Evolutionary conservation across 2,888 invertebrate genomes (phyloP).

Genomic region (Sycophila texana): DNA sequence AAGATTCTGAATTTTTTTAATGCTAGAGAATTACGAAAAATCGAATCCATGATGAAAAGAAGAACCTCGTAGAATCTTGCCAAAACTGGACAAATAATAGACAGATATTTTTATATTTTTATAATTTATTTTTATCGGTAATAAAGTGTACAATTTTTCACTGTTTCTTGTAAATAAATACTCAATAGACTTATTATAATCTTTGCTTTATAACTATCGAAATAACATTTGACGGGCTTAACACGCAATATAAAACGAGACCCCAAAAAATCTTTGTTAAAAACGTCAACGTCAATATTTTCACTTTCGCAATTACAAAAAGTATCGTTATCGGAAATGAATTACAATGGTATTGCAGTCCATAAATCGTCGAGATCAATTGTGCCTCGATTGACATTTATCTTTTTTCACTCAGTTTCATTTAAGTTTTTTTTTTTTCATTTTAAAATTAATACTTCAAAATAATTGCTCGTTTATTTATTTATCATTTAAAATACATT

Average conservation of each 20-base stretch:
- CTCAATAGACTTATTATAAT: constrained; percentile 47
- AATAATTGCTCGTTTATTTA: too few relatives aligned
- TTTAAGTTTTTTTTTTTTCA: neutral
- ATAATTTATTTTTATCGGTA: constrained; percentile 46
- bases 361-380: neutral
- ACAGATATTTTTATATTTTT: constrained; percentile 39
- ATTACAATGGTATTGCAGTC: constrained; percentile 26
- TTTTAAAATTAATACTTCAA: neutral
- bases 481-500: neutral
- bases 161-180: constrained; percentile 52
- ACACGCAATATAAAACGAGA: constrained; percentile 45
- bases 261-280: constrained; percentile 25
- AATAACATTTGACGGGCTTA: constrained; percentile 44
- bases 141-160: constrained; percentile 53
- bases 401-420: neutral
- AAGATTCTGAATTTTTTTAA: constrained; percentile 26
- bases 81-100: neutral
- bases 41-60: neutral
- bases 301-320: constrained; percentile 36
- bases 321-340: constrained; percentile 17
- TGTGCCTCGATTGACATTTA: neutral
- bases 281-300: constrained; percentile 47
- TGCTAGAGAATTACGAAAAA: constrained; percentile 18
- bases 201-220: constrained; percentile 42
- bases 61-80: neutral